Evolutionary conservation across 2,797 vertebrate genomes (phyloP).

Genomic region (Oophaga sylvatica): DNA sequence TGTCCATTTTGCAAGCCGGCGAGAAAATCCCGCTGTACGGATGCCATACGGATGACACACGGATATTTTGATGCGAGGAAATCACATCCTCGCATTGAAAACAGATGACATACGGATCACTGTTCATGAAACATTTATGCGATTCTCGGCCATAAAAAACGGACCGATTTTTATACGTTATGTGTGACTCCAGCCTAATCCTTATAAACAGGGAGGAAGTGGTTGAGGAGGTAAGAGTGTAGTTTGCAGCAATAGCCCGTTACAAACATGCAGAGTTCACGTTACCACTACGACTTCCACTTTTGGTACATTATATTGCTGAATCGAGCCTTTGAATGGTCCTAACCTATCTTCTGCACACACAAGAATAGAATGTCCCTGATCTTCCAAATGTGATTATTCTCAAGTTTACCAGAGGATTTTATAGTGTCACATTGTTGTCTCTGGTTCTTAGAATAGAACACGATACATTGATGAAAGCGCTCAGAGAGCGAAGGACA

Average conservation of each 20-base stretch:
- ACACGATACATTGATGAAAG: conserved; percentile 6
- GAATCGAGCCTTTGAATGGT: background rate
- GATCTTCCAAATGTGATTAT: conserved; percentile 20
- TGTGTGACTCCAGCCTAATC: too few species aligned
- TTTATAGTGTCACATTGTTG: background rate
- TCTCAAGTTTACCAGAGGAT: background rate
- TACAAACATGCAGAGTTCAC: background rate
- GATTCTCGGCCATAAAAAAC: too few species aligned
- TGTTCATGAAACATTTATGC: too few species aligned
- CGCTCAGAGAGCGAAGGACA: conserved; percentile 2
- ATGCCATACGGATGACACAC: too few species aligned
- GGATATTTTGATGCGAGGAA: too few species aligned
- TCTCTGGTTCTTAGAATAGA: background rate
- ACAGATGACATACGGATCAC: too few species aligned
- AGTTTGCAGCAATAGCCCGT: conserved; percentile 4
- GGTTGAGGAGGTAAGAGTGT: too few species aligned
- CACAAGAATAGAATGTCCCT: conserved; percentile 6
- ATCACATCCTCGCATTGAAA: too few species aligned
- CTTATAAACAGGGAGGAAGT: too few species aligned
- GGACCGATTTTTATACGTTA: too few species aligned
- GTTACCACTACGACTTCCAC: background rate
- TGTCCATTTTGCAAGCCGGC: too few species aligned
- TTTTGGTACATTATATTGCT: conserved; percentile 5
- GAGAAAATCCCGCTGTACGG: too few species aligned
- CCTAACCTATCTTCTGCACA: background rate